These are phyloP conservation scores for Conopomorpha cramerella DNA, from an alignment of 1,140 invertebrate genomes.

Conservation along the genomic window DNA sequence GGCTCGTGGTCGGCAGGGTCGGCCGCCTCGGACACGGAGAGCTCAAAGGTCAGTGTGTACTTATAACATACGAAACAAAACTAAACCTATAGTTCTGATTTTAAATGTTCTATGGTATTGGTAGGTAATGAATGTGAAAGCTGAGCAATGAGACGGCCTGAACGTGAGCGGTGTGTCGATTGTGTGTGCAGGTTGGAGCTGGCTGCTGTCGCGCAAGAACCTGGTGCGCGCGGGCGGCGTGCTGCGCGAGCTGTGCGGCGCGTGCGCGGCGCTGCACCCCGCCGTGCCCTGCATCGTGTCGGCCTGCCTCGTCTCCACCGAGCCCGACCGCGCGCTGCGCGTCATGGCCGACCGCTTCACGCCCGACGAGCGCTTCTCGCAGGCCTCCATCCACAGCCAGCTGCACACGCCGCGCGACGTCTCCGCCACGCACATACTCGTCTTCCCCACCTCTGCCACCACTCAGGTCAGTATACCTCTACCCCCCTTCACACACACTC, in stretches of 20 bases:
- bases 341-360: slow-evolving; percentile 95
- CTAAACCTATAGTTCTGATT: too few relatives aligned
- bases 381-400: slow-evolving; percentile 80
- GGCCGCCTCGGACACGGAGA: slow-evolving; percentile 97
- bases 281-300: slow-evolving; percentile 88
- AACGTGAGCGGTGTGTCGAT: background rate
- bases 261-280: slow-evolving; percentile 83
- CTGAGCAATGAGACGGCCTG: too few relatives aligned
- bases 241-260: slow-evolving; percentile 88
- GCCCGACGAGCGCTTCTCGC: slow-evolving; percentile 88
- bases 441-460: slow-evolving; percentile 97
- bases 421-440: slow-evolving; percentile 96
- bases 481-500: background rate
- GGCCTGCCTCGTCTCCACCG: slow-evolving; percentile 95
- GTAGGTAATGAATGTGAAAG: too few relatives aligned
- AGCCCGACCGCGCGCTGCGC: slow-evolving; percentile 90
- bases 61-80: background rate
- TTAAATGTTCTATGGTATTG: too few relatives aligned
- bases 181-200: slow-evolving; percentile 78
- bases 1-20: slow-evolving; percentile 93
- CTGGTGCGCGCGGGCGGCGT: slow-evolving; percentile 84
- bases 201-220: slow-evolving; percentile 89
- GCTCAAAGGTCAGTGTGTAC: slow-evolving; percentile 72
- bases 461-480: slow-evolving; percentile 76
- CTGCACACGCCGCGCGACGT: slow-evolving; percentile 92